Evolutionary conservation across 2,888 invertebrate genomes (phyloP), one percentile per base, ranked within the genome.

Genomic region (Tanaodytes sp.): DNA sequence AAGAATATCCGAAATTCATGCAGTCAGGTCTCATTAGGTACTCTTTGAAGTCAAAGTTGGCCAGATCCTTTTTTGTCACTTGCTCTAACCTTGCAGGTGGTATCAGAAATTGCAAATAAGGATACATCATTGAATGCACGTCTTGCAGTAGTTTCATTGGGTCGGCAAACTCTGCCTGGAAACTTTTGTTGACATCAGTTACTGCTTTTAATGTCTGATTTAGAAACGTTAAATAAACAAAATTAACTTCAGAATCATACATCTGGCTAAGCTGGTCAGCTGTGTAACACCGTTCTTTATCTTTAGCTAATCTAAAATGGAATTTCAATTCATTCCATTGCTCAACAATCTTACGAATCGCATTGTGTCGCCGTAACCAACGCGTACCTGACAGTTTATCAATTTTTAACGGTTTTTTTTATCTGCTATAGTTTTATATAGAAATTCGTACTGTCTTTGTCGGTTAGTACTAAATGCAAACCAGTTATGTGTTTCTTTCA

Each of bases 111-210:
- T 57, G 57, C 30, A 57, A n/a, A n/a, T 14, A 46, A 36, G 33
- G 30, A 39, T 20, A 51, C 18, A 40, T 27, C 11, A 45, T 5
- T 9, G 6, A 18, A 30, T 71, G 63, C 11, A 75, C 27, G 39
- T 73, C 72, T 45, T 59, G 18, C n/a, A 72, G 54, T 6, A 73
- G 31, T 52, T 72, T 73, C 8, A 70, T 15, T 2, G 70, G 63
- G 15, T 73, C 67, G 16, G 58, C 73, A 12, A 46, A 58, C 15
- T 73, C 71, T 2, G 66, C 61, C 65, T 73, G 73, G 14, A 72
- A 72, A 18, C 55, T 36, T 46, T 36, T 71, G 20, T 73, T 69
- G 5, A 71, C 30, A 6, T 16, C 42, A 19, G 59, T 71, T n/a
- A 73, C 23, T 8, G 19, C 33, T 71, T 74, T 73, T 15, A 73